Percentiles rank a stretch among this genome's conserved stretches.
phyloP scores from a whole-genome alignment of 2,797 vertebrate species.

The Lemur catta region DNA sequence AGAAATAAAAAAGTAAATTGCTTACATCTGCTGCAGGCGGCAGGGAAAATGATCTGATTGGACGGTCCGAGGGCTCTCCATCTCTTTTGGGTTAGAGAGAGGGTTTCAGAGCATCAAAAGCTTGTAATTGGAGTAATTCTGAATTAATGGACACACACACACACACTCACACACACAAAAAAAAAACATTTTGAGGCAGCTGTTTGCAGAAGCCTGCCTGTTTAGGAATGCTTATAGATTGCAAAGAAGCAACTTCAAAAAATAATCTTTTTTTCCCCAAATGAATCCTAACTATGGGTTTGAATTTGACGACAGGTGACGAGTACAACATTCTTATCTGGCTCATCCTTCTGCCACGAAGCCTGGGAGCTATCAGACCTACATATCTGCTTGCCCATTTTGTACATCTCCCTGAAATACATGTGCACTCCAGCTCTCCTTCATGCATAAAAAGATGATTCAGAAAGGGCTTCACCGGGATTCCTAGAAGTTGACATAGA shows the following conservation, averaged over 20 bases:
- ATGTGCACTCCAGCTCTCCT: not conserved
- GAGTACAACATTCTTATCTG: slow-evolving; percentile 61
- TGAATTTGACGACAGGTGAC: slow-evolving; percentile 74
- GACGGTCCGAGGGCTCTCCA: slow-evolving; percentile 94
- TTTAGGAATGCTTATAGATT: slow-evolving; percentile 88
- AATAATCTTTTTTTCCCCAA: slow-evolving; percentile 11
- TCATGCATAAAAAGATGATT: slow-evolving; percentile 65
- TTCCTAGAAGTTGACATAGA: slow-evolving; percentile 54
- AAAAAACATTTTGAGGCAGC: slow-evolving; percentile 88
- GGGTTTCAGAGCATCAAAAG: slow-evolving; percentile 94
- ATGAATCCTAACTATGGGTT: slow-evolving; percentile 45
- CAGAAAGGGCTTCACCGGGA: slow-evolving; percentile 37
- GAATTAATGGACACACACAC: slow-evolving; percentile 95
- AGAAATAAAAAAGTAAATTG: slow-evolving; percentile 99
- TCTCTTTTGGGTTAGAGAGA: slow-evolving; percentile 91
- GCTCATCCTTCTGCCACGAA: slow-evolving; percentile 43
- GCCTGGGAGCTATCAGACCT: slow-evolving; percentile 53
- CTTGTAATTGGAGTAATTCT: slow-evolving; percentile 99
- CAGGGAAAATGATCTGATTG: slow-evolving; percentile 96
- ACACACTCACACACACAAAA: not conserved
- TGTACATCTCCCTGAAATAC: slow-evolving; percentile 16
- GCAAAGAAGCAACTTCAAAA: slow-evolving; percentile 74
- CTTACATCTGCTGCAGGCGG: slow-evolving; percentile 99
- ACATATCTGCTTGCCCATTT: slow-evolving; percentile 69
- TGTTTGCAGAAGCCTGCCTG: slow-evolving; percentile 86